Evolutionary conservation across 2,888 invertebrate genomes (phyloP), one percentile per base, ranked within the genome.

Genomic region (Empis livida): DNA sequence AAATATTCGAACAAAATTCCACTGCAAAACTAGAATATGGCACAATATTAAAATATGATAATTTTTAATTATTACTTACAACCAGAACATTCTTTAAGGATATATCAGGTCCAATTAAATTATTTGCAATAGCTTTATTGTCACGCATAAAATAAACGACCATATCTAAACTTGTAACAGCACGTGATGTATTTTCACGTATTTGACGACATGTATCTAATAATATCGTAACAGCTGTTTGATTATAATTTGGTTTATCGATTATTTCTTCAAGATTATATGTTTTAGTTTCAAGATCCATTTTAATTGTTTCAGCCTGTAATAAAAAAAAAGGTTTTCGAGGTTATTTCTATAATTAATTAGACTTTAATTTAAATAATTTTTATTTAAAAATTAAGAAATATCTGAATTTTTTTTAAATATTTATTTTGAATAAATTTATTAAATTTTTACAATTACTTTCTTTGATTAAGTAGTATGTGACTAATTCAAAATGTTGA

Each of bases 211-310:
- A 72, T 45, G 83, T 80, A 15, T 78, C 75, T 52, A 86, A 73
- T 51, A 89, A 71, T 54, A 79, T 74, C 50, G 79, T 81, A 40
- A 85, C 74, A 44, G 84, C 80, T 1, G 87, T 85, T 65, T 82
- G 80, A 70, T 89, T 87, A 57, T 80, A 76, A 43, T 83, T 80
- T n/a, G 83, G 81, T 54, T 77, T 79, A 68, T 87, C 86, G 60
- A 87, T 77, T 46, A 82, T 80, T 61, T 86, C 84, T 48, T 80
- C 78, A 46, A 89, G 70, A 15, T 82, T 76, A 2, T 78, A 79
- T 20, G 78, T 74, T 59, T 84, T 77, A 8, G 80, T 78, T 49
- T 82, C 78, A 67, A 89, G 76, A 56, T 84, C 84, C 55, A 77
- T 73, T 62, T 86, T 86, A 52, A 89, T 79, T 54, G 79, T 79